A percentile compares a stretch with the other conserved stretches of the same genome.
These are phyloP conservation scores for Columba janthina DNA, from an alignment of 2,113 vertebrate species.

Conservation along the genomic window DNA sequence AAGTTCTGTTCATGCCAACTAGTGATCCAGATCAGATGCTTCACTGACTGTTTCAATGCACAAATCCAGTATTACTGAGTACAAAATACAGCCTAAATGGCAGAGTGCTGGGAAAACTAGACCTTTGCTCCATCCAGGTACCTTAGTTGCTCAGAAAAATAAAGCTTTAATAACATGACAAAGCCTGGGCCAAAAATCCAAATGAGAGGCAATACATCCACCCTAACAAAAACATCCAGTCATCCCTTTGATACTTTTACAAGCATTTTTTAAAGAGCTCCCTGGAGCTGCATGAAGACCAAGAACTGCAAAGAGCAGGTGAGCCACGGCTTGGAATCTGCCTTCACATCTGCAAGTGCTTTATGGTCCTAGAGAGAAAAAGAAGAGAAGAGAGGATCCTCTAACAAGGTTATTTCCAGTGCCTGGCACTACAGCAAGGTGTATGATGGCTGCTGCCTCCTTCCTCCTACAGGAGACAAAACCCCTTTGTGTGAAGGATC, in stretches of 20 bases:
- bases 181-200: neutral
- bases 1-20: neutral
- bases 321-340: neutral
- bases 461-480: neutral
- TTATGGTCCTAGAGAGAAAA: neutral
- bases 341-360: conserved; percentile 18
- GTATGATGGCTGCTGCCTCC: neutral
- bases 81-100: neutral
- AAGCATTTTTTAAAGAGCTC: neutral
- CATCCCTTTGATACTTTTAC: conserved; percentile 19
- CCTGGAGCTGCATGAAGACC: neutral
- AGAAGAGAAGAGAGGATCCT: neutral
- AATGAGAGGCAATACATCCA: neutral
- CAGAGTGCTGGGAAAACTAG: neutral
- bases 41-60: neutral
- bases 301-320: neutral
- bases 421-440: neutral
- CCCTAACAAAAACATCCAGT: neutral
- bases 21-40: neutral
- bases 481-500: neutral
- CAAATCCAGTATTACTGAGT: neutral
- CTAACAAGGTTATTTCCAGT: conserved; percentile 19
- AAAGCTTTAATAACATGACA: neutral
- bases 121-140: neutral
- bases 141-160: neutral